Conservation (phyloP, 2,888 invertebrate genomes). For the Apotomis turbidana region DNA sequence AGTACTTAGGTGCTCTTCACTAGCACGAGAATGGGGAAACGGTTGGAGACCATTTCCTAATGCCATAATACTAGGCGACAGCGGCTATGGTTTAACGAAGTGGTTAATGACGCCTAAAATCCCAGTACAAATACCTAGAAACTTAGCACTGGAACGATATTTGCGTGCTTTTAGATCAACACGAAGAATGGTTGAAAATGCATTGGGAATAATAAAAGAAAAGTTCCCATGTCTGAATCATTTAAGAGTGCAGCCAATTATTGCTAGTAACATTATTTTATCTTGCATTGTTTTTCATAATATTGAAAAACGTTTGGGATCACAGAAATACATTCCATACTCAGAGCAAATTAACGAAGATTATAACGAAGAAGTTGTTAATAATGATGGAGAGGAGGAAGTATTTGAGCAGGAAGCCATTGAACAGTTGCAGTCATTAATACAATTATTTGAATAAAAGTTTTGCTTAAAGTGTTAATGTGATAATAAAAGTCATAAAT, state of each 20-base stretch:
- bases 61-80: no score
- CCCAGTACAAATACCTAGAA: background rate
- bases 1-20: no score
- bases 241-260: background rate
- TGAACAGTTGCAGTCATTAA: background rate
- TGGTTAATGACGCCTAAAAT: background rate
- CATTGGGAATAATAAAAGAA: background rate
- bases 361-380: background rate
- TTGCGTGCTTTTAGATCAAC: background rate
- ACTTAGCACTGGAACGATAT: constrained; percentile 31
- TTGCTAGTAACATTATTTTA: background rate
- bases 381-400: background rate
- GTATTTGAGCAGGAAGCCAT: background rate
- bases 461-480: background rate
- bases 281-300: background rate
- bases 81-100: background rate
- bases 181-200: constrained; percentile 1
- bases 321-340: background rate
- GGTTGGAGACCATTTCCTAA: no score
- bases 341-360: background rate
- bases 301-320: background rate
- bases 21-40: no score
- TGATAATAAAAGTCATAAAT: no score
- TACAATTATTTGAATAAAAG: background rate
- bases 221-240: background rate